Base-by-base conservation (phyloP, 2,888 invertebrate species). In the Blastobasis lacticolella region DNA sequence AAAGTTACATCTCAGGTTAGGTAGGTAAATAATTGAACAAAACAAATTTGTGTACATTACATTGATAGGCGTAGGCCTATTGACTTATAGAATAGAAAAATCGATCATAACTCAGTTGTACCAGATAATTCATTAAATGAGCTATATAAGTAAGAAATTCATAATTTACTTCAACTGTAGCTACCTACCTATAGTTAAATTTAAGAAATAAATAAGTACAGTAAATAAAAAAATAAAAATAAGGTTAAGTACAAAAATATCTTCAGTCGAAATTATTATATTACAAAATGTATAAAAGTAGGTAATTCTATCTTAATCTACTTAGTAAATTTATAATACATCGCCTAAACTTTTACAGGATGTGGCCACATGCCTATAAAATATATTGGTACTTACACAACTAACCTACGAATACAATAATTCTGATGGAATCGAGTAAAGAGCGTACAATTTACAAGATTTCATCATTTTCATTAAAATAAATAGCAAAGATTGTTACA, bases 391-490 rank as follows among this genome's bases (percentile, higher is more conserved):
- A 49, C 40, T 50, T 50, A 45, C 43, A 50, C 55, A 2, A 58
- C 54, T 57, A 48, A 59, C 56, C 50, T 53, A 43, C 48, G 57
- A 42, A 47, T 51, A 52, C 57, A 46, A 49, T 40, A 10, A 47
- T 45, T 49, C 51, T 52, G 81, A 83, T 85, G 85, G 78, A 86
- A 85, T 69, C 76, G 69, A 83, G 81, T 85, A 84, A 86, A 83
- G 83, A 84, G 80, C 54, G 54, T 42, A 56, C 82, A 75, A 79
- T 88, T 87, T 87, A 87, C 87, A 87, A 77, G 81, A 81, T 81
- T 83, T 83, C 83, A 87, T 79, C 81, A 58, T 10, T 44, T 4
- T 44, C 61, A 63, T 57, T 53, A 56, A 53, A 62, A 60, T 62
- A 69, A 64, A 62, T 57, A 62, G 54, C 58, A 64, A 64, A 63